Evolutionary conservation across 2,888 invertebrate genomes (phyloP), one percentile per base, ranked within the genome.

Genomic region (Drosophila basisetae): DNA sequence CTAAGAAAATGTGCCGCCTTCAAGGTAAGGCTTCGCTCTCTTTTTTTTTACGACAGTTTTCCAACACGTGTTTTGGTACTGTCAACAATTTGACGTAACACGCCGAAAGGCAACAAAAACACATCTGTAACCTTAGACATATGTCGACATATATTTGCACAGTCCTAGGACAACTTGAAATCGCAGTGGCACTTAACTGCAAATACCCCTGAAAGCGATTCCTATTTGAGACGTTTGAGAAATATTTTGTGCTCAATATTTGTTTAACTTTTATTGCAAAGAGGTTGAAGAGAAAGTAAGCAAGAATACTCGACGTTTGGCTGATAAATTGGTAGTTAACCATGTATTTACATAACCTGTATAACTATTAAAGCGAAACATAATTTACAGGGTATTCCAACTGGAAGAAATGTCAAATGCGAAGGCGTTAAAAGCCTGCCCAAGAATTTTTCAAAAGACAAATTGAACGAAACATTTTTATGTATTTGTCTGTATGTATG

Each of bases 21-120:
- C 78, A 77, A 81, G 80, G 78, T 80, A 55, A 77, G 64, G 56
- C 35, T 55, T 55, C 55, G 18, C 35, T 37, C 5, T 30, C 31
- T 13, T 52, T 66, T 68, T 68, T 73, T 69, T 73, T 79, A 80
- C 73, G 80, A 65, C 70, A 76, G 71, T 72, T 73, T 64, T 78
- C 68, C 82, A 84, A 86, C 89, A 86, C 87, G 87, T 89, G 82
- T 89, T 82, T 77, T 75, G 74, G 70, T 78, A 70, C 89, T 84
- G 85, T 87, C 84, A 86, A 86, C 83, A 86, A 83, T 86, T 86
- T 78, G 76, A 74, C 68, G 73, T 71, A 76, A 65, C 76, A 76
- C 72, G 67, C 67, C 18, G 18, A 28, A 11, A 62, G 62, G 39
- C 50, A 73, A 61, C 55, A 68, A 39, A 58, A 37, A 62, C 25